A percentile compares a stretch with the other conserved stretches of the same genome.
Evolutionary conservation across 2,888 invertebrate genomes (phyloP).

Genomic region (Gymnocheta viridis): DNA sequence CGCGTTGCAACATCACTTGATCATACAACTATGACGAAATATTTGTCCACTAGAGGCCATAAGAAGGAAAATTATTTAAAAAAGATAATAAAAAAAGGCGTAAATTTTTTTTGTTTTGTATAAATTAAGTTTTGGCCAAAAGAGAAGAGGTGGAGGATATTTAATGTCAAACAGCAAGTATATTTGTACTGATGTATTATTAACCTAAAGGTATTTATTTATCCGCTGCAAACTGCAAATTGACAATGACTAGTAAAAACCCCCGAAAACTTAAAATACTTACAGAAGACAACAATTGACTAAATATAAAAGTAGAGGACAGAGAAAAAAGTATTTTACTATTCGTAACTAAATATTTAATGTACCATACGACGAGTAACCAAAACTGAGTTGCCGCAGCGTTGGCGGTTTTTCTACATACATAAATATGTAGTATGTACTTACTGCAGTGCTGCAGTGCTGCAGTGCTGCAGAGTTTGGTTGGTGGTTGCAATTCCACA

Average conservation of each 20-base stretch:
- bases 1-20: slow-evolving; percentile 39
- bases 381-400: slow-evolving; percentile 3
- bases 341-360: slow-evolving; percentile 51
- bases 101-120: too few species aligned
- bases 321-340: slow-evolving; percentile 9
- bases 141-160: background rate
- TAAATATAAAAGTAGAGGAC: slow-evolving; percentile 6
- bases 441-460: background rate
- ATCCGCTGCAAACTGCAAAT: background rate
- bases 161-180: slow-evolving; percentile 12
- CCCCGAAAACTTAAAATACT: background rate
- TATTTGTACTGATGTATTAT: background rate
- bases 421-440: background rate
- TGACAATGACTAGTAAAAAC: slow-evolving; percentile 15
- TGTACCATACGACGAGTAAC: slow-evolving; percentile 32
- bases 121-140: slow-evolving; percentile 4
- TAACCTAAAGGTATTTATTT: slow-evolving; percentile 9
- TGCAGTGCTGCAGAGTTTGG: background rate
- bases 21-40: slow-evolving; percentile 53
- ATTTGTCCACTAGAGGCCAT: slow-evolving; percentile 41
- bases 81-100: slow-evolving; percentile 36
- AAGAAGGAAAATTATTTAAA: background rate
- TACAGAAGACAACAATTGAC: slow-evolving; percentile 51
- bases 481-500: slow-evolving; percentile 59
- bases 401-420: background rate